phyloP scores from a whole-genome alignment of 2,888 invertebrate genomes.

The Volucella zonaria region DNA sequence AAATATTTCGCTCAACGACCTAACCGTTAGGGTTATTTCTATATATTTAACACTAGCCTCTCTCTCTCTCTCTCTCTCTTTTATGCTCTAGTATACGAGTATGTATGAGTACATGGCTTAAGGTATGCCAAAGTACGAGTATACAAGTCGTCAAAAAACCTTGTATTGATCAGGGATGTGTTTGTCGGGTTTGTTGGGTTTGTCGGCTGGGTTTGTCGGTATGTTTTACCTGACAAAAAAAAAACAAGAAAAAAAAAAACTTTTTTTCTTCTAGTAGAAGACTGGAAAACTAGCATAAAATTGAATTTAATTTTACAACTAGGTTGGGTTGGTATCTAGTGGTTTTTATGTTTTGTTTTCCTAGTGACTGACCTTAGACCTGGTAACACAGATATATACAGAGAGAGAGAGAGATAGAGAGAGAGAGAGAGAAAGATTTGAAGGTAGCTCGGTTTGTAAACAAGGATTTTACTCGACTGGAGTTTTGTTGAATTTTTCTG shows the following conservation, averaged over 20 bases:
- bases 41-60: conserved; percentile 66
- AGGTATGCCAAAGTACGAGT: not conserved
- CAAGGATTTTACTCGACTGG: conserved; percentile 44
- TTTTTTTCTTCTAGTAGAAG: too few relatives aligned
- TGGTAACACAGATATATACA: conserved; percentile 44
- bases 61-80: conserved; percentile 12
- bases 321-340: conserved; percentile 40
- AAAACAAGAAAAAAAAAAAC: conserved; percentile 19
- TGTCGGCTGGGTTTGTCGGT: conserved; percentile 13
- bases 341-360: conserved; percentile 51
- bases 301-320: conserved; percentile 65
- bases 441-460: conserved; percentile 44
- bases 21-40: conserved; percentile 81
- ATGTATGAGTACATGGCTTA: conserved; percentile 14
- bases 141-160: conserved; percentile 4
- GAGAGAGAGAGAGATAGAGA: conserved; percentile 7
- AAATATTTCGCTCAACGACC: conserved; percentile 82
- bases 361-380: conserved; percentile 68
- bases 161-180: conserved; percentile 62
- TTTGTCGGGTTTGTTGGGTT: conserved; percentile 53
- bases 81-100: conserved; percentile 4
- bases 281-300: conserved; percentile 56
- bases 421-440: conserved; percentile 33
- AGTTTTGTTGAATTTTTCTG: not conserved
- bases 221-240: conserved; percentile 75